These are phyloP conservation scores for Himalopsyche kuldschensis DNA, from an alignment of 2,888 invertebrate species.

Conservation along the genomic window DNA sequence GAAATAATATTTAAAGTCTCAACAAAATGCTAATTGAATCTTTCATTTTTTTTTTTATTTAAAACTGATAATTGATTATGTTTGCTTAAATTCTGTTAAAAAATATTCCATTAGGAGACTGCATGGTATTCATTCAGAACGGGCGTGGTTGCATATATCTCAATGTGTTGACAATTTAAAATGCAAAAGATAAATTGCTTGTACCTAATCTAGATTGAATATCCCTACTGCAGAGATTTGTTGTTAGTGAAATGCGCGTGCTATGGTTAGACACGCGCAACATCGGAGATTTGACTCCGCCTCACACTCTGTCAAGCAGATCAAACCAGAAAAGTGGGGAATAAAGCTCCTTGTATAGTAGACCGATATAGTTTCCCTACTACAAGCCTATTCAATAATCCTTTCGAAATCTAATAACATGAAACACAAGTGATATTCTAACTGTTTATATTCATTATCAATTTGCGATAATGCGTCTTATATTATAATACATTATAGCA, in stretches of 20 bases:
- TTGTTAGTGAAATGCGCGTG: conserved; percentile 3
- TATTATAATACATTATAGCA: too few relatives aligned
- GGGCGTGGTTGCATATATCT: too few relatives aligned
- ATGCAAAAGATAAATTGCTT: too few relatives aligned
- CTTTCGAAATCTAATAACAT: neutral
- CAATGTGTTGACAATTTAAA: too few relatives aligned
- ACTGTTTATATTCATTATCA: neutral
- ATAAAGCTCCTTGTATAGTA: neutral
- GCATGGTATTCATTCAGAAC: too few relatives aligned
- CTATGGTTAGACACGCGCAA: conserved; percentile 12
- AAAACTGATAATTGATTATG: too few relatives aligned
- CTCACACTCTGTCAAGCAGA: conserved; percentile 9
- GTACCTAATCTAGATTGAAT: neutral
- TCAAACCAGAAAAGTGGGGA: neutral
- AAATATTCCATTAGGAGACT: too few relatives aligned
- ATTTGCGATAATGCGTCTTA: neutral
- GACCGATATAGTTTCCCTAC: neutral
- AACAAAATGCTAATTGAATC: too few relatives aligned
- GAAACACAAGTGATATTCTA: neutral
- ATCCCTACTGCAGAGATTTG: neutral
- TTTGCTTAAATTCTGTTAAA: too few relatives aligned
- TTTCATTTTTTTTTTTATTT: too few relatives aligned
- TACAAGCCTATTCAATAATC: neutral
- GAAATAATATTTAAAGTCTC: too few relatives aligned
- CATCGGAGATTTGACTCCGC: conserved; percentile 18